Base-by-base conservation (phyloP, 2,797 vertebrate genomes). In the Alcedo quadribrachys region DNA sequence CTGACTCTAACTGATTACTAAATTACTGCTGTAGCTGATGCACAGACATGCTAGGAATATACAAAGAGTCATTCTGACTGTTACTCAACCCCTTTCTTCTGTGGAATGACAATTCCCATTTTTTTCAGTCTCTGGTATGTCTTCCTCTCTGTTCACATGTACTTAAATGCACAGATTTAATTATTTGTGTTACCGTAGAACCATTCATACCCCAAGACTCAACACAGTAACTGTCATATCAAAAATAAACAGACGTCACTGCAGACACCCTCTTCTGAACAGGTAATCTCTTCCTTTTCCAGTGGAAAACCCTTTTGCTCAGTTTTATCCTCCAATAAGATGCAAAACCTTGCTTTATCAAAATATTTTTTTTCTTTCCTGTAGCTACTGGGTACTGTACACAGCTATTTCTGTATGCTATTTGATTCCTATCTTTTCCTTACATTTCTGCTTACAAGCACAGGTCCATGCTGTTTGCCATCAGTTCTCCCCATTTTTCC, bases 1-100 rank as follows among this genome's bases (percentile, higher is more conserved):
- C 80, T 92, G 82, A 66, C 70, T 89, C 91, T 75, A 82, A 82
- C 89, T 87, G 89, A 94, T 96, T 86, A 65, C 93, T 86, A 88
- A 91, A 91, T 91, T 86, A 79, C 85, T 67, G 70, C 83, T 86
- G 67, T 63, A 76, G 85, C 63, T 92, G 77, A 70, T 73, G 63
- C 61, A 51, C 19, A 67, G 63, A 92, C 83, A 92, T 88, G 85
- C 63, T 74, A 61, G 54, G 93, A 94, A 92, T 93, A 37, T 18
- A 85, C 18, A 81, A 90, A 77, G 87, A 93, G 57, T 33, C 0
- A 0, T 32, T 87, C 74, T 94, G 80, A 60, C 66, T 78, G 45
- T 66, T 95, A 70, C 33, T 73, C 45, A 88, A 80, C 33, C 18
- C 30, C 50, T 77, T 65, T 84, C 50, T 65, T 86, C 68, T 51